Evolutionary conservation across 2,113 vertebrate species (phyloP).

Genomic region (Phrynocephalus versicolor): DNA sequence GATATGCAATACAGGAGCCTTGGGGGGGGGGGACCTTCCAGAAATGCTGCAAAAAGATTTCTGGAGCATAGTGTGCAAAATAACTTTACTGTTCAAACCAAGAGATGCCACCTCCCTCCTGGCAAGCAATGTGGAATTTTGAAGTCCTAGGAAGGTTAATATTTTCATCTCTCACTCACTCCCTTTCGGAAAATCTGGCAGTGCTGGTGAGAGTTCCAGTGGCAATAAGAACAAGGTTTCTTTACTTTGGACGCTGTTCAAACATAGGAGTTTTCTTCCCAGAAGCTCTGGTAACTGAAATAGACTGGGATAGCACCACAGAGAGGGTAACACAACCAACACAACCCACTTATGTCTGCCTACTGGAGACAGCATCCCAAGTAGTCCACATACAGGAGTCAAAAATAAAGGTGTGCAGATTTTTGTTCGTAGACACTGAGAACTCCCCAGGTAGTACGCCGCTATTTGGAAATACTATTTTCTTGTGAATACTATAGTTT

Average conservation of each 20-base stretch:
- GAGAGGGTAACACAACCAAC: neutral
- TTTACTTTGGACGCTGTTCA: neutral
- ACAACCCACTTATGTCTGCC: neutral
- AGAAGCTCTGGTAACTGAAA: slow-evolving; percentile 1
- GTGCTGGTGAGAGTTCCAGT: neutral
- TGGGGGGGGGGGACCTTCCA: too few relatives aligned
- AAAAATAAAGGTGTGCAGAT: neutral
- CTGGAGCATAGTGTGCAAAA: neutral
- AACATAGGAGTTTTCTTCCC: neutral
- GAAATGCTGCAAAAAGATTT: neutral
- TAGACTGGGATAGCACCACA: neutral
- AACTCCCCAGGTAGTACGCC: too few relatives aligned
- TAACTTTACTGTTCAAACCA: neutral
- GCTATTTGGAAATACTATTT: too few relatives aligned
- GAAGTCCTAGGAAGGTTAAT: neutral
- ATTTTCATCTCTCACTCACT: neutral
- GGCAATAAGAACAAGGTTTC: neutral
- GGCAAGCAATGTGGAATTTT: neutral
- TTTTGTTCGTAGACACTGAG: too few relatives aligned
- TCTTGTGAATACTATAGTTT: neutral
- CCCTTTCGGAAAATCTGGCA: neutral
- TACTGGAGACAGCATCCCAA: neutral
- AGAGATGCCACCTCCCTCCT: neutral
- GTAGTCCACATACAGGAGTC: neutral
- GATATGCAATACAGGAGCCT: neutral